Evolutionary conservation across 2,797 vertebrate genomes (phyloP).

Genomic region (Periparus ater): DNA sequence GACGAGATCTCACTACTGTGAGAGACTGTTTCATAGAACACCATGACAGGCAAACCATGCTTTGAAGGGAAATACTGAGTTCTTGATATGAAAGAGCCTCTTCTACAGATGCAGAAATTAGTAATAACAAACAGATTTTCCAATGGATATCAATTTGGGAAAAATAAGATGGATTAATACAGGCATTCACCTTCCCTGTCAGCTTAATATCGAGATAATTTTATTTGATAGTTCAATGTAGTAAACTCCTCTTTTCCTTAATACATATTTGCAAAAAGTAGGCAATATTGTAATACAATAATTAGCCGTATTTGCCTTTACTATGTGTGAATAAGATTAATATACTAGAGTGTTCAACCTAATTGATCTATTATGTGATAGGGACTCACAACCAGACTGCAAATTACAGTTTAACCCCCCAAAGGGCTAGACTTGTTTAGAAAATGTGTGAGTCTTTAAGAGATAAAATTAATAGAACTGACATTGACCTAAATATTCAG

Average conservation of each 20-base stretch:
- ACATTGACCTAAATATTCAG: slow-evolving; percentile 62
- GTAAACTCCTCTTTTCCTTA: slow-evolving; percentile 35
- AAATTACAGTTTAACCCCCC: slow-evolving; percentile 70
- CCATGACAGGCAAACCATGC: not conserved
- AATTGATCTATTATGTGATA: slow-evolving; percentile 71
- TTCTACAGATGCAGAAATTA: not conserved
- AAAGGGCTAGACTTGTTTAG: slow-evolving; percentile 69
- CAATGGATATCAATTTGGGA: not conserved
- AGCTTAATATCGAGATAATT: slow-evolving; percentile 35
- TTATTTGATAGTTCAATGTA: slow-evolving; percentile 44
- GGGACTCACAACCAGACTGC: slow-evolving; percentile 56
- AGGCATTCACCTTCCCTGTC: slow-evolving; percentile 9
- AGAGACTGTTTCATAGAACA: not conserved
- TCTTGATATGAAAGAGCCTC: not conserved
- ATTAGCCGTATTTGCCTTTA: slow-evolving; percentile 65
- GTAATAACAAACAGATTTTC: not conserved
- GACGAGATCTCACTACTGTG: not conserved
- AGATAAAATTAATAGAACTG: slow-evolving; percentile 71
- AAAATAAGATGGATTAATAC: slow-evolving; percentile 9
- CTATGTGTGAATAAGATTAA: slow-evolving; percentile 62
- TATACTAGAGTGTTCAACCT: slow-evolving; percentile 62
- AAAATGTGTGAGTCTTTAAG: slow-evolving; percentile 58
- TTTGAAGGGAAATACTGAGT: not conserved
- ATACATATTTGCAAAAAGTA: slow-evolving; percentile 56
- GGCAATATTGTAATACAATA: slow-evolving; percentile 51